phyloP scores from a whole-genome alignment of 2,888 invertebrate species.

The Metacarcinus magister region DNA sequence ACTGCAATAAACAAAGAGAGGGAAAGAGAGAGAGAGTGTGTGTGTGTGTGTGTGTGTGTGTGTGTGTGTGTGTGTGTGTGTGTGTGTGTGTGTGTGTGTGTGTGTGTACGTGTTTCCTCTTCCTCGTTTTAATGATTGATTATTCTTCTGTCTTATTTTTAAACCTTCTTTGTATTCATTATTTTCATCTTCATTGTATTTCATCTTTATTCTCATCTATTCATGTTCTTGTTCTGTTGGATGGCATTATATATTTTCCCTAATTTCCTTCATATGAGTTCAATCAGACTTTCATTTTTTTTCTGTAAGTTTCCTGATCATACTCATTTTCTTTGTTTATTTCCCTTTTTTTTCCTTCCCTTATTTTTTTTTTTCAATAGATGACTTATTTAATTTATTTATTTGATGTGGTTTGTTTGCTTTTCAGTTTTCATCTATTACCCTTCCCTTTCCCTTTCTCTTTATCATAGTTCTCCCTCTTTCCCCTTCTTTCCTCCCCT shows the following conservation, averaged over 20 bases:
- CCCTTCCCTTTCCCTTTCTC: no score
- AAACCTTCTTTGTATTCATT: not conserved
- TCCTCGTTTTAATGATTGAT: not conserved
- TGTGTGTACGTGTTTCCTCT: not conserved
- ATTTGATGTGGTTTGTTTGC: no score
- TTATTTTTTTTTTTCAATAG: no score
- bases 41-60: not conserved
- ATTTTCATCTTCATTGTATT: not conserved
- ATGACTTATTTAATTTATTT: no score
- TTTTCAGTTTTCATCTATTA: no score
- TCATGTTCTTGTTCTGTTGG: not conserved
- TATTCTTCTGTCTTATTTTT: not conserved
- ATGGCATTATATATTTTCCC: not conserved
- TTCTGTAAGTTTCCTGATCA: not conserved
- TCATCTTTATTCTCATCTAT: not conserved
- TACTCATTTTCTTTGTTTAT: not conserved
- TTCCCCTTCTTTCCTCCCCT: no score
- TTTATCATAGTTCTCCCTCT: no score
- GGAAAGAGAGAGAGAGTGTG: not conserved
- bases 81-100: no score
- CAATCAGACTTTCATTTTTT: not conserved
- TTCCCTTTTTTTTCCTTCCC: not conserved
- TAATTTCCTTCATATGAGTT: not conserved
- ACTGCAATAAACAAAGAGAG: not conserved
- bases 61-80: not conserved